phyloP scores from a whole-genome alignment of 1,140 invertebrate species.

The Halictus rubicundus region DNA sequence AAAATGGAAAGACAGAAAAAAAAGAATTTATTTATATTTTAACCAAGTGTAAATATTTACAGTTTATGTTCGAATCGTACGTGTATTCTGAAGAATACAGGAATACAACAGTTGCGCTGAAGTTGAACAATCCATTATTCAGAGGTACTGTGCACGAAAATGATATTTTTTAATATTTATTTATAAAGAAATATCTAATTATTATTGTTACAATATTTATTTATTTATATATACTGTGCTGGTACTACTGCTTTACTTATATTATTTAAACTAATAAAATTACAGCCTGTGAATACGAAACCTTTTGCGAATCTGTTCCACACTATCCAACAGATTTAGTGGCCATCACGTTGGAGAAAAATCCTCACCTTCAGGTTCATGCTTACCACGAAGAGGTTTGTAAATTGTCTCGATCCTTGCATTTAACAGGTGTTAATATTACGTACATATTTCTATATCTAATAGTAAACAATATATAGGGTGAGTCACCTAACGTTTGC shows the following conservation, averaged over 20 bases:
- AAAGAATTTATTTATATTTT: not conserved
- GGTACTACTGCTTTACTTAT: no score
- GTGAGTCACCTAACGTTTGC: no score
- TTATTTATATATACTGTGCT: no score
- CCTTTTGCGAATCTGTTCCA: slow-evolving; percentile 14
- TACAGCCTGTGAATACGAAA: not conserved
- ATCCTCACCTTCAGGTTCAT: slow-evolving; percentile 8
- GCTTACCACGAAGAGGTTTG: not conserved
- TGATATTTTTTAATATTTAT: not conserved
- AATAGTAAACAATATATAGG: not conserved
- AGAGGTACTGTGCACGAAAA: not conserved
- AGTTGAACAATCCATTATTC: not conserved
- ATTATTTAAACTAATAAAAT: not conserved
- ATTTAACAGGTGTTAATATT: not conserved
- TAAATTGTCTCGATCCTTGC: not conserved
- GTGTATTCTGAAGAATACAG: not conserved
- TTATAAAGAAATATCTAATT: no score
- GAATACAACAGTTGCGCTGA: no score
- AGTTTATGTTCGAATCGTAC: not conserved
- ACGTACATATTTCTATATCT: not conserved
- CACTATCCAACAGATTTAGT: slow-evolving; percentile 21
- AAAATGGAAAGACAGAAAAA: not conserved
- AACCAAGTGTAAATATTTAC: not conserved
- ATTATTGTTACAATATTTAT: no score
- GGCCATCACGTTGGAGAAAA: not conserved